A percentile compares a stretch with the other conserved stretches of the same genome.
Conservation (phyloP, 2,113 vertebrate species). For the Bolborhynchus lineola region DNA sequence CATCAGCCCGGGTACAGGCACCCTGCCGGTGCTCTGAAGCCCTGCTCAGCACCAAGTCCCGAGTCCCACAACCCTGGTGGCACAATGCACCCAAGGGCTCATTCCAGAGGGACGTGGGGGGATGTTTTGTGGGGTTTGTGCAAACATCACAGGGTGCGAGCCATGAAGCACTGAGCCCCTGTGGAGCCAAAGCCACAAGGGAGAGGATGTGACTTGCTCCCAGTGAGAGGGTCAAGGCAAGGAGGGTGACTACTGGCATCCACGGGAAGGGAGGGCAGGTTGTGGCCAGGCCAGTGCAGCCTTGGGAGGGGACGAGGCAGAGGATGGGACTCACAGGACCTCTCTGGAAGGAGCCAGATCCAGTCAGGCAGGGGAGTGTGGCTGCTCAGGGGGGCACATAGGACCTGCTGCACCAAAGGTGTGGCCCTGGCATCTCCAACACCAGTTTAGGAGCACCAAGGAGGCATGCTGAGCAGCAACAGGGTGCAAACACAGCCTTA, state of each 20-base stretch:
- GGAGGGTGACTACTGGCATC: not conserved
- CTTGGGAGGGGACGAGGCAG: not conserved
- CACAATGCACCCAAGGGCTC: not conserved
- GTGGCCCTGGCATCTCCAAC: not conserved
- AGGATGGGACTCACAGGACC: not conserved
- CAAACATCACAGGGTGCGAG: not conserved
- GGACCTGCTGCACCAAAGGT: not conserved
- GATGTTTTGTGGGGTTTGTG: not conserved
- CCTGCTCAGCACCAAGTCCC: not conserved
- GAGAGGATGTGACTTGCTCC: not conserved
- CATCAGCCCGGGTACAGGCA: accelerated
- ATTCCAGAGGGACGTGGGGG: accelerated
- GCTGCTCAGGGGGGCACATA: accelerated
- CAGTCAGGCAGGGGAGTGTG: accelerated
- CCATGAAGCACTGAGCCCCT: accelerated
- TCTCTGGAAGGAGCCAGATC: not conserved
- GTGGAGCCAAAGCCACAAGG: accelerated
- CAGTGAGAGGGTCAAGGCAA: not conserved
- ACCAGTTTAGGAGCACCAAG: not conserved
- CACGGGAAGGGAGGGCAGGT: not conserved
- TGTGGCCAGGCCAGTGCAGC: accelerated
- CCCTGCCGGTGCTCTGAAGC: accelerated
- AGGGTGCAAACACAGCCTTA: not conserved
- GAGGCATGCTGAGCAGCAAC: not conserved
- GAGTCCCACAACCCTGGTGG: accelerated